phyloP scores from a whole-genome alignment of 2,888 invertebrate genomes.

The Protophormia terraenovae region DNA sequence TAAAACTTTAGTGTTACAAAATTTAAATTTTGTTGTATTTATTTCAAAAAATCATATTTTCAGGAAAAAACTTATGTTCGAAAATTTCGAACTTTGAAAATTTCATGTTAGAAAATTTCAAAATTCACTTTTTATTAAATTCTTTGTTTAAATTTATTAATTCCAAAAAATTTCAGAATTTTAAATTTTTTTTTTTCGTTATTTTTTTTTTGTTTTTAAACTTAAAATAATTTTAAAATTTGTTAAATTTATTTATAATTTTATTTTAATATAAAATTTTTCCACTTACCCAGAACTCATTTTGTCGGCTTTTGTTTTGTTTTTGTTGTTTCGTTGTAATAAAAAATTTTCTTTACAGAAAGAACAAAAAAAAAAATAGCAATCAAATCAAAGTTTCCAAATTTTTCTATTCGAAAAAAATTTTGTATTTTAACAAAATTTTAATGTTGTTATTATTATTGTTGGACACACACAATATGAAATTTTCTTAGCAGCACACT shows the following conservation, averaged over 20 bases:
- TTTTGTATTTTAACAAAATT: conserved; percentile 19
- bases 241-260: conserved; percentile 14
- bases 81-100: too few relatives aligned
- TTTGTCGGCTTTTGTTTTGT: conserved; percentile 11
- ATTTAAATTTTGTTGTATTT: too few relatives aligned
- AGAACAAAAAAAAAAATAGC: neutral
- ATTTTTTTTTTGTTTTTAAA: neutral
- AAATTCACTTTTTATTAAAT: too few relatives aligned
- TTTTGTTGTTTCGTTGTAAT: neutral
- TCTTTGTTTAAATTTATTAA: too few relatives aligned
- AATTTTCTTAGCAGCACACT: neutral
- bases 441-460: neutral
- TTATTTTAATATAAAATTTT: neutral
- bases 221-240: neutral
- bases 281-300: conserved; percentile 67
- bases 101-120: too few relatives aligned
- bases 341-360: neutral
- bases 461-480: neutral
- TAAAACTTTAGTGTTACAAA: too few relatives aligned
- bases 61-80: too few relatives aligned
- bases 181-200: neutral
- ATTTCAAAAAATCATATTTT: too few relatives aligned
- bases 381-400: neutral
- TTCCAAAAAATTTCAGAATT: too few relatives aligned
- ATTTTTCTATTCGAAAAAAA: too few relatives aligned